Evolutionary conservation across 2,888 invertebrate genomes (phyloP).

Genomic region (Zele albiditarsus): DNA sequence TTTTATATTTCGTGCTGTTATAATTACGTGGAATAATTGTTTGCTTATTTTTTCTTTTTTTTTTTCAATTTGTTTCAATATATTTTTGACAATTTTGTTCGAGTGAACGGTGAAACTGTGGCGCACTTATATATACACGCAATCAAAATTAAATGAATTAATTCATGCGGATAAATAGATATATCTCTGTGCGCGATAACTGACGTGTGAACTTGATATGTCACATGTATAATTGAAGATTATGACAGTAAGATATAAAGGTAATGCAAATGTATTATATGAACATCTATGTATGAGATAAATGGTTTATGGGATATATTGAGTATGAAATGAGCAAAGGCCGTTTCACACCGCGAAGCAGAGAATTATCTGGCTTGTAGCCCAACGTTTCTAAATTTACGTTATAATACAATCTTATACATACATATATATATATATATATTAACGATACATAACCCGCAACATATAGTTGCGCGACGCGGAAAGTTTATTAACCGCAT

Average conservation of each 20-base stretch:
- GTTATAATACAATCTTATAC: conserved; percentile 39
- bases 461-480: neutral
- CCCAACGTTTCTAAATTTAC: conserved; percentile 65
- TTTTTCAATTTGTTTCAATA: neutral
- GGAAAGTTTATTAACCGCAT: conserved; percentile 1
- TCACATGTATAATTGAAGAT: conserved; percentile 34
- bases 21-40: neutral
- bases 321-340: conserved; percentile 69
- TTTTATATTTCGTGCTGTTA: too few species aligned
- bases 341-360: conserved; percentile 67
- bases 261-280: conserved; percentile 10
- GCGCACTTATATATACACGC: too few species aligned
- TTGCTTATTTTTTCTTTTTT: neutral
- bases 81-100: neutral
- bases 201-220: conserved; percentile 13
- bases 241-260: conserved; percentile 32
- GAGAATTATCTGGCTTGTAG: conserved; percentile 66
- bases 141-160: neutral
- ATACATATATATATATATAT: conserved; percentile 2
- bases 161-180: neutral
- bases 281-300: conserved; percentile 48
- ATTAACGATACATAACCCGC: neutral
- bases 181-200: neutral
- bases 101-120: neutral
- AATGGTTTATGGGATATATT: conserved; percentile 65